Percentiles rank a stretch among this genome's conserved stretches.
These are phyloP conservation scores for Emys orbicularis DNA, from an alignment of 2,797 vertebrate genomes.

Conservation along the genomic window DNA sequence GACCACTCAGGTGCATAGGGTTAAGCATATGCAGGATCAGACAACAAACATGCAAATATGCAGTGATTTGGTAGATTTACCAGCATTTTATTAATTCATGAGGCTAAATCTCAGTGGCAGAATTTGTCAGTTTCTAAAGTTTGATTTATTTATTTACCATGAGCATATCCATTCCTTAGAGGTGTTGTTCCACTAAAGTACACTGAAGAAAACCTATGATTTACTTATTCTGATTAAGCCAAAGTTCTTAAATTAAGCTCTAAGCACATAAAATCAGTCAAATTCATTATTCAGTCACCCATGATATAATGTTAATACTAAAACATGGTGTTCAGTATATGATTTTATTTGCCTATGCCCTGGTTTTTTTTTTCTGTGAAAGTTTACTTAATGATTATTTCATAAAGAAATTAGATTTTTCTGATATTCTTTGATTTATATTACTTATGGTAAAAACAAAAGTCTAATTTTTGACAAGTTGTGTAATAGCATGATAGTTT, in stretches of 20 bases:
- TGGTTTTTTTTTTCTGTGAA: neutral
- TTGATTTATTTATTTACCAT: neutral
- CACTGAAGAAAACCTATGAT: neutral
- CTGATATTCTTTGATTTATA: neutral
- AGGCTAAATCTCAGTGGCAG: neutral
- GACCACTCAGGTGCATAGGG: constrained; percentile 24
- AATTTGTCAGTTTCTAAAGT: neutral
- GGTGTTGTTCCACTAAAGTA: neutral
- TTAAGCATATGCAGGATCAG: constrained; percentile 4
- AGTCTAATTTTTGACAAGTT: neutral
- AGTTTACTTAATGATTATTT: neutral
- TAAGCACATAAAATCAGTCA: neutral
- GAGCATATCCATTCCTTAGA: neutral
- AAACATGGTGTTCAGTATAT: neutral
- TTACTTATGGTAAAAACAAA: neutral
- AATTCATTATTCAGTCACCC: neutral
- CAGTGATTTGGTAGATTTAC: neutral
- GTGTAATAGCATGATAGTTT: neutral
- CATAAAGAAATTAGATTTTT: neutral
- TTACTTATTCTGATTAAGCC: neutral
- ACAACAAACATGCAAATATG: neutral
- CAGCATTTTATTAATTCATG: neutral
- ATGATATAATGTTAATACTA: neutral
- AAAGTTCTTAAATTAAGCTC: neutral
- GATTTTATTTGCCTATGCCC: neutral